phyloP scores from a whole-genome alignment of 2,113 vertebrate species.

The Zosterops borbonicus region DNA sequence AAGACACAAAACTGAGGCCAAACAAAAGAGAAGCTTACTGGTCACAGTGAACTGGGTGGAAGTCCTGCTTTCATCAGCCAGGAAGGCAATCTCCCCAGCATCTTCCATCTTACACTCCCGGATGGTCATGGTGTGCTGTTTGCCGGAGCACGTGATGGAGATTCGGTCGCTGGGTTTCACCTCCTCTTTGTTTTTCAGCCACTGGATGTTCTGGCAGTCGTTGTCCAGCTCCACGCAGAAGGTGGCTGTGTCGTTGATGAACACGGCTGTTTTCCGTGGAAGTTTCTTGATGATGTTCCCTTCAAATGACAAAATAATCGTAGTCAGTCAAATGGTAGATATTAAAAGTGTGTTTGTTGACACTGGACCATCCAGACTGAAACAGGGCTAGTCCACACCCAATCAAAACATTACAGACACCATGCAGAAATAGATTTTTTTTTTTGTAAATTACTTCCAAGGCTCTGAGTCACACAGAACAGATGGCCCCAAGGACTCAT shows the following conservation, averaged over 20 bases:
- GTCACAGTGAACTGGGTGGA: constrained; percentile 92
- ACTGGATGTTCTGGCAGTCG: constrained; percentile 75
- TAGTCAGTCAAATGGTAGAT: fast-evolving
- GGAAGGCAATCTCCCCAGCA: constrained; percentile 88
- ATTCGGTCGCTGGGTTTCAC: constrained; percentile 80
- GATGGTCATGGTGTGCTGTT: constrained; percentile 87
- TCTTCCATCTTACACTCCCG: constrained; percentile 86
- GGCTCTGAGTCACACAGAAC: neutral
- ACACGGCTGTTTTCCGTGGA: constrained; percentile 88
- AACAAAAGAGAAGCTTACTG: constrained; percentile 71
- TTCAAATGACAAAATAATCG: constrained; percentile 6
- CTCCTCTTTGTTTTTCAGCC: constrained; percentile 88
- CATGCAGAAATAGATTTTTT: neutral
- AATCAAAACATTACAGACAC: neutral
- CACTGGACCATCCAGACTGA: fast-evolving
- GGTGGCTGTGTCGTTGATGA: constrained; percentile 86
- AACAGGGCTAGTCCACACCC: neutral
- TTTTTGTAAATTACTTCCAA: neutral
- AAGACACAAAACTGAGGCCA: neutral
- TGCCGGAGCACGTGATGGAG: constrained; percentile 72
- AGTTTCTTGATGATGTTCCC: constrained; percentile 94
- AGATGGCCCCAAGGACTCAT: neutral
- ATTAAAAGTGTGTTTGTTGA: neutral
- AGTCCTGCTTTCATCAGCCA: constrained; percentile 89
- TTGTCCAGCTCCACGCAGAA: constrained; percentile 93